Evolutionary conservation across 2,113 vertebrate species (phyloP).

Genomic region (Megaceryle maxima): DNA sequence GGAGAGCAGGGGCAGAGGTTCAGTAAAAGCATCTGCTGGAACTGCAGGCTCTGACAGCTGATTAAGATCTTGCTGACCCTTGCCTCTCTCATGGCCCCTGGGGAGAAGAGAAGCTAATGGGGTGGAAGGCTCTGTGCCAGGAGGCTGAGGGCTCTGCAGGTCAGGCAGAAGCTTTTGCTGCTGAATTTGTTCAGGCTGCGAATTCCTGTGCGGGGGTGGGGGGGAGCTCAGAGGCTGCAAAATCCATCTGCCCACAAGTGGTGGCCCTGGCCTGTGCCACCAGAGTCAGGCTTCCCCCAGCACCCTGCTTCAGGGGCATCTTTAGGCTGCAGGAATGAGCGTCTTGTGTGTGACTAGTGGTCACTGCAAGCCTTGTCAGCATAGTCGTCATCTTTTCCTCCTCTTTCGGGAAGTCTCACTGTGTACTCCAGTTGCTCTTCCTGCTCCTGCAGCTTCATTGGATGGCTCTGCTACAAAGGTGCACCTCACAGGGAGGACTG

Average conservation of each 20-base stretch:
- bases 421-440: background rate
- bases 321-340: background rate
- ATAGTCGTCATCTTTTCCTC: background rate
- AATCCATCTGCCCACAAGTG: background rate
- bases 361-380: background rate
- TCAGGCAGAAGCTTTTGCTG: background rate
- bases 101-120: background rate
- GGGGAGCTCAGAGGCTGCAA: background rate
- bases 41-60: background rate
- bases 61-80: background rate
- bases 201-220: background rate
- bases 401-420: accelerated
- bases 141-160: background rate
- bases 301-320: background rate
- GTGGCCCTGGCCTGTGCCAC: background rate
- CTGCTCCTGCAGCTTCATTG: background rate
- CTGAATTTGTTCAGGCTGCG: background rate
- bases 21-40: background rate
- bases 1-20: background rate
- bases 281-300: background rate
- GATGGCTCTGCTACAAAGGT: background rate
- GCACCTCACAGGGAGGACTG: background rate
- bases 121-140: background rate
- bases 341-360: accelerated
- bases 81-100: accelerated